Evolutionary conservation across 2,113 vertebrate species (phyloP).

Genomic region (Dunckerocampus dactyliophorus): DNA sequence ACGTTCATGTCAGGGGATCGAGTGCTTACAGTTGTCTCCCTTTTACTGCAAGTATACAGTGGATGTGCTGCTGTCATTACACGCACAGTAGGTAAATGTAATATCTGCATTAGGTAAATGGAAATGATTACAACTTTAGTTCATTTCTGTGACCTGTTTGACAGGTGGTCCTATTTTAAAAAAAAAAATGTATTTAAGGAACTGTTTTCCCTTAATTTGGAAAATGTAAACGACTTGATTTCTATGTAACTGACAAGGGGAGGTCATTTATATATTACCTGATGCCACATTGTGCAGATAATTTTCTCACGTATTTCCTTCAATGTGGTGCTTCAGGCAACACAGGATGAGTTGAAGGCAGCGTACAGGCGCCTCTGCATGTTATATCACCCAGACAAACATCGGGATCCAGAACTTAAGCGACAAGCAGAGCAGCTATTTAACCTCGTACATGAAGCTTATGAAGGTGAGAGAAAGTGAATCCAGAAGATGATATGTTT

Average conservation of each 20-base stretch:
- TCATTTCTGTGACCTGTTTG: too few relatives aligned
- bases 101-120: background rate
- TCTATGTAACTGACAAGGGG: too few relatives aligned
- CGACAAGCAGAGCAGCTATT: conserved; percentile 89
- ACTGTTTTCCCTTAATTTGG: too few relatives aligned
- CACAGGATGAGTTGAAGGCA: conserved; percentile 91
- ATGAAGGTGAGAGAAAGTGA: conserved; percentile 82
- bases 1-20: background rate
- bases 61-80: background rate
- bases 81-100: background rate
- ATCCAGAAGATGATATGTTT: background rate
- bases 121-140: too few relatives aligned
- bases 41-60: background rate
- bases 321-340: conserved; percentile 72
- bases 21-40: background rate
- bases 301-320: background rate
- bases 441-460: conserved; percentile 94
- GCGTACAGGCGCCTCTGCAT: conserved; percentile 94
- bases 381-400: conserved; percentile 98
- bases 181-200: too few relatives aligned
- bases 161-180: too few relatives aligned
- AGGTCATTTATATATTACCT: too few relatives aligned
- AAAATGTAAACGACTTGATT: too few relatives aligned
- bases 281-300: too few relatives aligned
- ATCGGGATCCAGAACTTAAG: conserved; percentile 93